These are phyloP conservation scores for Condylura cristata DNA, from an alignment of 2,113 vertebrate species.

Conservation along the genomic window DNA sequence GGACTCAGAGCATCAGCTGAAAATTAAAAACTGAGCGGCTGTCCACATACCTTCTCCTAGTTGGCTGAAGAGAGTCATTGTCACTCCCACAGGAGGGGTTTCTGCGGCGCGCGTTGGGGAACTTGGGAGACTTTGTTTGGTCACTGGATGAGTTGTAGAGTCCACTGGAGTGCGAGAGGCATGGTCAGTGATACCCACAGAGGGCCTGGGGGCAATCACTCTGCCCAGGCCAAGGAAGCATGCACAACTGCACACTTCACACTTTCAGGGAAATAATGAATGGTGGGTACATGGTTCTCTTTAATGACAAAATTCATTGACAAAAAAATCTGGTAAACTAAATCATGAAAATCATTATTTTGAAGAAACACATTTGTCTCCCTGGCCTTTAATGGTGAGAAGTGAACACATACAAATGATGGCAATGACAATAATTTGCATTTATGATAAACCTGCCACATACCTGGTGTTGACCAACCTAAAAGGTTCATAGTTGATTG, in stretches of 20 bases:
- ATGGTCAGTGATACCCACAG: background rate
- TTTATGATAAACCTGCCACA: background rate
- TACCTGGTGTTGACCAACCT: background rate
- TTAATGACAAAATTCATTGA: background rate
- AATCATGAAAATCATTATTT: background rate
- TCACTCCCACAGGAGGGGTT: slow-evolving; percentile 90
- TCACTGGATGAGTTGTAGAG: slow-evolving; percentile 90
- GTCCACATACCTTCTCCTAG: slow-evolving; percentile 86
- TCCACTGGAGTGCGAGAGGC: slow-evolving; percentile 83
- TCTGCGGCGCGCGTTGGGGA: slow-evolving; percentile 86
- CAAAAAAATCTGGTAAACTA: background rate
- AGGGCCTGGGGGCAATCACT: background rate
- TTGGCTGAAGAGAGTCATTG: slow-evolving; percentile 87
- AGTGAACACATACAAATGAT: background rate
- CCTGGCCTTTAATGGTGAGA: background rate
- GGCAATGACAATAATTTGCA: background rate
- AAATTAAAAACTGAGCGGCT: background rate
- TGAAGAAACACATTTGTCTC: background rate
- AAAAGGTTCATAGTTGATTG: background rate
- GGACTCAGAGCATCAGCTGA: background rate
- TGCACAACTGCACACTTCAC: background rate
- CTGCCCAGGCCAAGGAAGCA: background rate
- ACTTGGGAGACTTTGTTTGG: slow-evolving; percentile 91
- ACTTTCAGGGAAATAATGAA: background rate
- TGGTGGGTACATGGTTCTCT: background rate